Conservation (phyloP, 1,140 invertebrate species). For the Drosophila insularis region DNA sequence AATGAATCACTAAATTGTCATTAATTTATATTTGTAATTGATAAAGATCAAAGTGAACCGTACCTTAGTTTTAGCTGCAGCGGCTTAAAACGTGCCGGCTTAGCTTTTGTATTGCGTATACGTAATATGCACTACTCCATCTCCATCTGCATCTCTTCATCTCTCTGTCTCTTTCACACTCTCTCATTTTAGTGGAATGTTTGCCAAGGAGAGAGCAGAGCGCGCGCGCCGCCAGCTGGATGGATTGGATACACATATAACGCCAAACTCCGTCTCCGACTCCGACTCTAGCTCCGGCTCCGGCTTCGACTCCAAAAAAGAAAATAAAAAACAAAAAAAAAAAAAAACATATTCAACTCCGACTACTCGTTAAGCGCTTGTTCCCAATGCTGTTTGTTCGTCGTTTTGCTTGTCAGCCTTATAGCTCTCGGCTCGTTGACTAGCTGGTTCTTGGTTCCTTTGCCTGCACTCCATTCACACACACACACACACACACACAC, state of each 20-base stretch:
- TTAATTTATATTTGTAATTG: neutral
- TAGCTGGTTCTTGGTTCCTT: conserved; percentile 56
- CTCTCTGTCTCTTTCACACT: neutral
- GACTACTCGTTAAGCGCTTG: conserved; percentile 36
- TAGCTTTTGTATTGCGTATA: conserved; percentile 68
- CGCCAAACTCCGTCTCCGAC: neutral
- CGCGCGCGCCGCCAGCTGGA: conserved; percentile 62
- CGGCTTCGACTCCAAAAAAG: neutral
- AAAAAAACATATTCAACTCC: conserved; percentile 16
- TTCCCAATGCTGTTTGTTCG: conserved; percentile 36
- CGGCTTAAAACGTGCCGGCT: conserved; percentile 65
- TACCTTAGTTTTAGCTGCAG: conserved; percentile 15
- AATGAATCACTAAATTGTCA: neutral
- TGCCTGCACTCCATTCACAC: conserved; percentile 46
- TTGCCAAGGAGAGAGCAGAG: conserved; percentile 40
- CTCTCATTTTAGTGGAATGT: conserved; percentile 8
- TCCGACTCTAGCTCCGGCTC: conserved; percentile 11
- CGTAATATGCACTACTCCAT: conserved; percentile 49
- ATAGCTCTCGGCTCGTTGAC: conserved; percentile 39
- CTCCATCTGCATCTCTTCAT: neutral
- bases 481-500: conserved; percentile 22
- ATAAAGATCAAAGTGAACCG: neutral
- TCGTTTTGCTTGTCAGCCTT: conserved; percentile 41
- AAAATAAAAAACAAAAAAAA: too few species aligned
- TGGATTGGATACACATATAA: conserved; percentile 22